Conservation (phyloP, 2,113 vertebrate species). For the Diadophis punctatus region DNA sequence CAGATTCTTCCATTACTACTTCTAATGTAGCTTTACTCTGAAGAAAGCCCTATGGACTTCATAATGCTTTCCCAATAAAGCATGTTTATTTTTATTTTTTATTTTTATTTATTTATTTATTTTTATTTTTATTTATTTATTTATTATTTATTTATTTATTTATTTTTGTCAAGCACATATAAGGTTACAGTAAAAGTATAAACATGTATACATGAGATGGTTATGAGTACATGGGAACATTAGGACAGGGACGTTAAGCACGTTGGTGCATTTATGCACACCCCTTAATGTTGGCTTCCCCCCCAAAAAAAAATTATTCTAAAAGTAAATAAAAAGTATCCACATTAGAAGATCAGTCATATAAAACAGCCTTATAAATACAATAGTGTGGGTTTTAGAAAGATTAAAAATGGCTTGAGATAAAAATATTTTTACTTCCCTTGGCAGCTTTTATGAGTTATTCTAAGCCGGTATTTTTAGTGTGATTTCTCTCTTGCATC, state of each 20-base stretch:
- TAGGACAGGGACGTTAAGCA: too few relatives aligned
- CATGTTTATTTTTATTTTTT: too few relatives aligned
- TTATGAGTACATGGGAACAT: too few relatives aligned
- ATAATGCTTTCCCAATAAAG: background rate
- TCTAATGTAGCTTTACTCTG: background rate
- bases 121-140: too few relatives aligned
- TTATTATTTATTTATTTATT: too few relatives aligned
- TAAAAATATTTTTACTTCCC: background rate
- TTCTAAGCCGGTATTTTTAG: background rate
- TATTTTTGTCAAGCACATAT: too few relatives aligned
- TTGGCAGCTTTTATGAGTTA: background rate
- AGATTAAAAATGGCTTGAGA: background rate
- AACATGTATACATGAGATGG: too few relatives aligned
- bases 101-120: too few relatives aligned
- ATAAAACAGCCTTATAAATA: background rate
- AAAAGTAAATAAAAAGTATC: background rate
- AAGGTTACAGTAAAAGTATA: too few relatives aligned
- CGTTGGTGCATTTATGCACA: too few relatives aligned
- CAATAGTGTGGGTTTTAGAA: background rate
- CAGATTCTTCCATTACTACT: background rate
- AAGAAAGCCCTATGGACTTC: background rate
- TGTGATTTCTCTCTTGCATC: background rate
- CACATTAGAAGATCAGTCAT: background rate
- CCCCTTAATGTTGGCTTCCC: background rate
- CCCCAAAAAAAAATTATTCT: background rate